Conservation (phyloP, 2,888 invertebrate species). For the Diarsia dahlii region DNA sequence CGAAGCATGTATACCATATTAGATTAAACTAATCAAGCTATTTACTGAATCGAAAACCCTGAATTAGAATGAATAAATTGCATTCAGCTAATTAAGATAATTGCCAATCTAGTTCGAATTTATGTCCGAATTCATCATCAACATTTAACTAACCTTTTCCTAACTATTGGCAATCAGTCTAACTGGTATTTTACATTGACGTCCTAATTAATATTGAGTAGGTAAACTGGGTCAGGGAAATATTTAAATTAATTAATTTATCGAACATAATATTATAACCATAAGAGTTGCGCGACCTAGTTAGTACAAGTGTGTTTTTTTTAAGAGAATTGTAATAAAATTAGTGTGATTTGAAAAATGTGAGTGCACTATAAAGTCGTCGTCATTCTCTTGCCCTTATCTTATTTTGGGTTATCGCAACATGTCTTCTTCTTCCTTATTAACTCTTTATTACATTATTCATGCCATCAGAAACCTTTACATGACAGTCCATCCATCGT, state of each 20-base stretch:
- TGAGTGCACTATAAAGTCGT: neutral
- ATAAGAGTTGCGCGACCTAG: neutral
- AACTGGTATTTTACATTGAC: neutral
- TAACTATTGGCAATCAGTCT: neutral
- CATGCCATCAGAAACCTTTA: too few species aligned
- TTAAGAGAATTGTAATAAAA: too few species aligned
- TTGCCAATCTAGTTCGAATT: constrained; percentile 6
- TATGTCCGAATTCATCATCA: constrained; percentile 4
- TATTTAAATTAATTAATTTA: neutral
- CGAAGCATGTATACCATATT: neutral
- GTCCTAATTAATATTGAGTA: neutral
- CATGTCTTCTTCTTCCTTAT: too few species aligned
- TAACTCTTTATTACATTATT: too few species aligned
- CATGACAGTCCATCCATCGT: too few species aligned
- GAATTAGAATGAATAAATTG: constrained; percentile 8
- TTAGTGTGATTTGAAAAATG: neutral
- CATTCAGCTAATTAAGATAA: neutral
- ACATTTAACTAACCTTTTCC: neutral
- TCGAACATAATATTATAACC: too few species aligned
- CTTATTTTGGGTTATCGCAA: too few species aligned
- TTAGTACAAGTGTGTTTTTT: too few species aligned
- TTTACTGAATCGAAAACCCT: neutral
- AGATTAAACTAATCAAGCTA: neutral
- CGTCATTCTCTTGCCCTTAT: too few species aligned
- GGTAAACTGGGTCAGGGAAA: neutral